Evolutionary conservation across 2,888 invertebrate species (phyloP).

Genomic region (Epirrhoe alternata): DNA sequence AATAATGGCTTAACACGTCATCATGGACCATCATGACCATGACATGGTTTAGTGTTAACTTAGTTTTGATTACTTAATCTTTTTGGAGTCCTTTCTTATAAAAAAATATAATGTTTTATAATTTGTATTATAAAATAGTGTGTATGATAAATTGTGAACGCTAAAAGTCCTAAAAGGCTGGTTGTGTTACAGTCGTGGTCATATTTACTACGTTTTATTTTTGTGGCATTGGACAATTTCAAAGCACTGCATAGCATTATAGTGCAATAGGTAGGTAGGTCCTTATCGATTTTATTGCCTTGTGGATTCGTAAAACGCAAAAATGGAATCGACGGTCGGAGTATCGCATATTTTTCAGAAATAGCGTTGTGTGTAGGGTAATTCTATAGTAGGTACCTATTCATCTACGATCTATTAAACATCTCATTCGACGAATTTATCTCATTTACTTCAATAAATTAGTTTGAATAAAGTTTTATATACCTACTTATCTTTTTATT

Average conservation of each 20-base stretch:
- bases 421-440: background rate
- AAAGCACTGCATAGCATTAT: slow-evolving; percentile 16
- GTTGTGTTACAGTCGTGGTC: background rate
- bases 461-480: too few relatives aligned
- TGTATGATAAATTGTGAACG: too few relatives aligned
- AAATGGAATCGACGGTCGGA: slow-evolving; percentile 18
- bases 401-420: background rate
- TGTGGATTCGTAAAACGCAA: slow-evolving; percentile 25
- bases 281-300: slow-evolving; percentile 37
- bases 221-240: slow-evolving; percentile 6
- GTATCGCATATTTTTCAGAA: slow-evolving; percentile 10
- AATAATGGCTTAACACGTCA: too few relatives aligned
- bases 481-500: too few relatives aligned
- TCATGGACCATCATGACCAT: too few relatives aligned
- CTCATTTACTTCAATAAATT: too few relatives aligned
- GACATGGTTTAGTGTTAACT: too few relatives aligned
- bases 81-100: too few relatives aligned
- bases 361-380: background rate
- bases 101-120: too few relatives aligned
- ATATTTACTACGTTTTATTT: background rate
- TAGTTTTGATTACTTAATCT: too few relatives aligned
- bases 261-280: slow-evolving; percentile 9
- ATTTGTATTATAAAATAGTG: too few relatives aligned
- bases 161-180: background rate
- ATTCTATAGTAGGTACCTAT: too few relatives aligned